A percentile compares a stretch with the other conserved stretches of the same genome.
Evolutionary conservation across 2,113 vertebrate genomes (phyloP).

Genomic region (Numida meleagris): DNA sequence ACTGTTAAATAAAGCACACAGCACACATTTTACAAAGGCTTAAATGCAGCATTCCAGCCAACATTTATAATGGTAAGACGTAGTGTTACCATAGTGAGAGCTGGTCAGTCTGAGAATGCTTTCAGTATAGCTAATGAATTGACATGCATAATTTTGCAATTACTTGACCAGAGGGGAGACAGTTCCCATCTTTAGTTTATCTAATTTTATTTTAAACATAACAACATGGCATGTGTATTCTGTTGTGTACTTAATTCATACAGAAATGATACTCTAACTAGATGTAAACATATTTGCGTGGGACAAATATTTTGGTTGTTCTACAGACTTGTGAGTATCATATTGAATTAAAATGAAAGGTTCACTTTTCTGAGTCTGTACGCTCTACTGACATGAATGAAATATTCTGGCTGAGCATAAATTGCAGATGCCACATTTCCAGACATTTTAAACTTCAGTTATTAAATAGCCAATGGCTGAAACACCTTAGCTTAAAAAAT

Average conservation of each 20-base stretch:
- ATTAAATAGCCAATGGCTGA: not conserved
- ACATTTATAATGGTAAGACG: not conserved
- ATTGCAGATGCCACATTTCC: not conserved
- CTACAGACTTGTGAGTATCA: not conserved
- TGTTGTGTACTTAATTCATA: not conserved
- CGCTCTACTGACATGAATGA: not conserved
- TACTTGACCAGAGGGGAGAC: not conserved
- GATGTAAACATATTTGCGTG: not conserved
- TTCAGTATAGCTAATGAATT: constrained; percentile 27
- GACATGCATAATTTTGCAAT: constrained; percentile 1
- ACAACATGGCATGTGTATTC: not conserved
- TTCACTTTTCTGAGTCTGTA: not conserved
- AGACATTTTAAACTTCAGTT: not conserved
- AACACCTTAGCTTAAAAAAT: constrained; percentile 14
- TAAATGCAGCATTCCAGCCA: not conserved
- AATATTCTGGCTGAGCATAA: not conserved
- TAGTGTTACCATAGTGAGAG: not conserved
- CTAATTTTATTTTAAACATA: constrained; percentile 7
- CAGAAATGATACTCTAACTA: not conserved
- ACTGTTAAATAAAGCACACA: not conserved
- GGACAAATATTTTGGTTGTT: not conserved
- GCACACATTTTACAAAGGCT: not conserved
- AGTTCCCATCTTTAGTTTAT: constrained; percentile 4
- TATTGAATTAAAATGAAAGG: not conserved
- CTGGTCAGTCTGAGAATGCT: constrained; percentile 30